A percentile compares a stretch with the other conserved stretches of the same genome.
Evolutionary conservation across 2,888 invertebrate species (phyloP).

Genomic region (Agriopis leucophaearia): DNA sequence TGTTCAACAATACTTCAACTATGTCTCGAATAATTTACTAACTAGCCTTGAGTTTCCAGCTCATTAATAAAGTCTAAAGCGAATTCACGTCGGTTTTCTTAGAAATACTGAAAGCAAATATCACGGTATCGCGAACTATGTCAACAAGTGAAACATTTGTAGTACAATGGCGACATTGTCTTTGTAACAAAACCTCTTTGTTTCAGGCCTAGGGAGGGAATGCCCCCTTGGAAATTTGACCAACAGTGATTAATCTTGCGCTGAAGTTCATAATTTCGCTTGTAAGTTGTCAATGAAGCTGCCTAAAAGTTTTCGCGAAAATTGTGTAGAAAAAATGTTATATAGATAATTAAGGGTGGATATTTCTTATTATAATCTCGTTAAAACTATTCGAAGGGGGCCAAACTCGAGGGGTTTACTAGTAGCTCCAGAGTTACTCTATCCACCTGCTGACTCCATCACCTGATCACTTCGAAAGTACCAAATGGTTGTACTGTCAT

Average conservation of each 20-base stretch:
- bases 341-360: too few relatives aligned
- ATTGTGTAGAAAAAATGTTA: not conserved
- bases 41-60: conserved; percentile 14
- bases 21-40: conserved; percentile 3
- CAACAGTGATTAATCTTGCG: conserved; percentile 33
- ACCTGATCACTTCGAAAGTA: too few relatives aligned
- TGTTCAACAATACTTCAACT: conserved; percentile 9
- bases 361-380: too few relatives aligned
- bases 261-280: conserved; percentile 27
- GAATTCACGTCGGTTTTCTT: conserved; percentile 21
- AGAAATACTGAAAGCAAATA: conserved; percentile 33
- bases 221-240: conserved; percentile 34
- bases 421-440: too few relatives aligned
- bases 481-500: too few relatives aligned
- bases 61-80: conserved; percentile 22
- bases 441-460: too few relatives aligned
- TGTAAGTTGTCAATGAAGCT: conserved; percentile 23
- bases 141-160: conserved; percentile 38
- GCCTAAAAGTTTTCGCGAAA: not conserved
- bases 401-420: too few relatives aligned
- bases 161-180: conserved; percentile 35
- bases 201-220: conserved; percentile 23
- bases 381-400: too few relatives aligned
- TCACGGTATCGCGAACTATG: conserved; percentile 31
- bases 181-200: conserved; percentile 37